Conservation (phyloP, 2,797 vertebrate species). For the Austrolebias charrua region DNA sequence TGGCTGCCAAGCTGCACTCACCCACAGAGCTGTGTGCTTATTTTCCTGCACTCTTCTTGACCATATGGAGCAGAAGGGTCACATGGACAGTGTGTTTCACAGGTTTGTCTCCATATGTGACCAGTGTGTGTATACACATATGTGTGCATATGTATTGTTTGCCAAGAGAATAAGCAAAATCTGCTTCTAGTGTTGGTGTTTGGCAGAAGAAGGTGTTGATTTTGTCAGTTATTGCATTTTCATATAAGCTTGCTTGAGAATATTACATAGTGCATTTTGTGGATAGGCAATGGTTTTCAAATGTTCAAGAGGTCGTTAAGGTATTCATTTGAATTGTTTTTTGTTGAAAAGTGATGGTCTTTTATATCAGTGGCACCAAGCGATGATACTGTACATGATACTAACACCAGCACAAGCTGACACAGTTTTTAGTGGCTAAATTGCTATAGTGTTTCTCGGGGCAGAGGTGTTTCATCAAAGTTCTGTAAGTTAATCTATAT, state of each 20-base stretch:
- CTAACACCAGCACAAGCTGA: no score
- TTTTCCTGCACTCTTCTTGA: conserved; percentile 71
- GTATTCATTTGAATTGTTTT: no score
- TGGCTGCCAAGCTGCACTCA: conserved; percentile 70
- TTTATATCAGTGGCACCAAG: no score
- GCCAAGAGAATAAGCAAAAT: conserved; percentile 65
- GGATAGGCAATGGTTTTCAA: background rate
- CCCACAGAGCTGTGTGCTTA: conserved; percentile 70
- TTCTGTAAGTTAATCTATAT: no score
- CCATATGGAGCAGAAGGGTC: conserved; percentile 76
- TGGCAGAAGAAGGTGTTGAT: conserved; percentile 62
- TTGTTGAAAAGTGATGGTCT: no score
- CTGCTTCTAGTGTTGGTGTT: conserved; percentile 60
- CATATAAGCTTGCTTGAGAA: conserved; percentile 61
- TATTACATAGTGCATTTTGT: conserved; percentile 49
- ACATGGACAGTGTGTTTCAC: conserved; percentile 69
- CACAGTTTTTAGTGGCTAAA: no score
- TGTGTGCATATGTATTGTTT: conserved; percentile 45
- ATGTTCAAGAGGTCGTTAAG: no score
- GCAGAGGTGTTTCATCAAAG: no score
- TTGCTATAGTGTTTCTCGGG: no score
- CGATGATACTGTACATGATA: no score
- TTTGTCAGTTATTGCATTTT: conserved; percentile 73
- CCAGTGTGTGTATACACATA: conserved; percentile 35
- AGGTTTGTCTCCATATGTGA: conserved; percentile 59